Base-by-base conservation (phyloP, 2,113 vertebrate genomes). In the Propithecus coquereli region DNA sequence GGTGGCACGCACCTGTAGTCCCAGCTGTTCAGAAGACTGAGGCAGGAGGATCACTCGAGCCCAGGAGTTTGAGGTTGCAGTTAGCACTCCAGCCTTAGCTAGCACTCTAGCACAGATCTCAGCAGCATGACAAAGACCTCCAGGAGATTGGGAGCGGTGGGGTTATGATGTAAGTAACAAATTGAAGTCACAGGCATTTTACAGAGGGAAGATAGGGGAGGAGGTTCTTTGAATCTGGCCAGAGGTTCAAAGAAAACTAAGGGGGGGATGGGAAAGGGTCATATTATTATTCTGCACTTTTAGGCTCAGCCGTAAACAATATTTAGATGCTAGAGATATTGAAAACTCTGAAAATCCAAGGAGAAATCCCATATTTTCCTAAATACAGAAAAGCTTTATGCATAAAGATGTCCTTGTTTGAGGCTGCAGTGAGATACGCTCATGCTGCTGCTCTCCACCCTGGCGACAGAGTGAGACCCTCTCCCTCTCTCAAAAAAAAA, bases 161-260 rank as follows among this genome's bases (percentile, higher is more conserved):
- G 30, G 14, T 76, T 14, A n/a, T 87, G 87, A 81, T 47, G 66
- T 5, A 84, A 87, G 27, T 81, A 17, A 66, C 61, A 92, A 87
- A 74, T 66, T 50, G 40, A 82, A 87, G 82, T 87, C 14, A 63
- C 22, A 6, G 16, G 52, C 52, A 91, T 77, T 91, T 91, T 34
- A 70, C 40, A 86, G 52, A 61, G 27, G 59, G 32, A 86, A 30
- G 6, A 85, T n/a, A 8, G 57, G 47, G 45, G 47, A 85, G 70
- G 18, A 66, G 47, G 6, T 85, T 76, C 71, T 76, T 65, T 74
- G n/a, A 92, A 92, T 13, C 34, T 85, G 40, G 63, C 40, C 30
- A 63, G 83, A 91, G 54, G 54, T 80, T 95, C 81, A 86, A 91
- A 95, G 81, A 86, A 95, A 95, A 86, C 43, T 52, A 71, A 91